Evolutionary conservation across 92 coral and sea anemone genomes (phyloP).

Genomic region (Epizoanthus ramosus): DNA sequence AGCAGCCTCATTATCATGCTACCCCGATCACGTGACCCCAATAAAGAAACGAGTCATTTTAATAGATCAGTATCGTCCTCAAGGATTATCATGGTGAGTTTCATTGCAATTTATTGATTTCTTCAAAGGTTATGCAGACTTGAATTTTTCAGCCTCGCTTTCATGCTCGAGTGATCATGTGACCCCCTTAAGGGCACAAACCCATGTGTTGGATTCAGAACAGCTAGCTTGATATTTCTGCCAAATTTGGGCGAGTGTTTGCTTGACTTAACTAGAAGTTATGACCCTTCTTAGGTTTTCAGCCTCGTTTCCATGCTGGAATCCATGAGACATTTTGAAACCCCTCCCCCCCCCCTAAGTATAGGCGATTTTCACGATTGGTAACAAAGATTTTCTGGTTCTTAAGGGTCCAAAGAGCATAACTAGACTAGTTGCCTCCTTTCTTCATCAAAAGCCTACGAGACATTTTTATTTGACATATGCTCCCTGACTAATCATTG

Average conservation of each 20-base stretch:
- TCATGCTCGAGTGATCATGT: too few relatives aligned
- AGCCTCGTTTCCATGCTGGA: background rate
- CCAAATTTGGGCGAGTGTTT: too few relatives aligned
- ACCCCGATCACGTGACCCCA: background rate
- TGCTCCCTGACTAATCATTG: too few relatives aligned
- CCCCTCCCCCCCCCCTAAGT: background rate
- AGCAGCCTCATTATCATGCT: background rate
- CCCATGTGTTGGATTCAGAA: too few relatives aligned
- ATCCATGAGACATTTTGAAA: background rate
- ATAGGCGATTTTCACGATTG: background rate
- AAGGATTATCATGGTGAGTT: conserved; percentile 27
- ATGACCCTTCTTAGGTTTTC: too few relatives aligned
- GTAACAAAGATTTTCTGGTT: background rate
- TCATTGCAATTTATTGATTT: conserved; percentile 29
- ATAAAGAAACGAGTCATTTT: background rate
- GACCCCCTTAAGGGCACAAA: too few relatives aligned
- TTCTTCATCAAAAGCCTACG: too few relatives aligned
- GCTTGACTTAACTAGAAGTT: too few relatives aligned
- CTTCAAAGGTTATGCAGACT: conserved; percentile 20
- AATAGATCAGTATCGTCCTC: conserved; percentile 1
- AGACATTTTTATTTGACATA: too few relatives aligned
- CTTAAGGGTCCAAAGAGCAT: background rate
- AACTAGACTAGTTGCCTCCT: background rate
- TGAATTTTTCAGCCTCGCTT: conserved; percentile 48
- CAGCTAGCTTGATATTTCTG: too few relatives aligned